Percentiles rank a stretch among this genome's conserved stretches.
phyloP scores from a whole-genome alignment of 2,113 vertebrate genomes.

The Hemiscyllium ocellatum region DNA sequence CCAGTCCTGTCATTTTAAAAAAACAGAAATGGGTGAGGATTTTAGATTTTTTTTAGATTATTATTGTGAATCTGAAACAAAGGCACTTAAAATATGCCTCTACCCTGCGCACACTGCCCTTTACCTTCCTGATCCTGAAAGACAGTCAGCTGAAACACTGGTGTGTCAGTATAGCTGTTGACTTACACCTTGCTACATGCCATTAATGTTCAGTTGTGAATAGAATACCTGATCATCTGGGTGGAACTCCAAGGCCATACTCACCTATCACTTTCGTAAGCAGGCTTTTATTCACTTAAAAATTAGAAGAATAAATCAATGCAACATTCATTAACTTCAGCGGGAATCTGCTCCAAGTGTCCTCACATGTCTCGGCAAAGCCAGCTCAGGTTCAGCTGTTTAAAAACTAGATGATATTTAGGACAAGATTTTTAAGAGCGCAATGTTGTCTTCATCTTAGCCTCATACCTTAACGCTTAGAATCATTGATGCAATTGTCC shows the following conservation, averaged over 20 bases:
- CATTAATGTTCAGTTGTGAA: background rate
- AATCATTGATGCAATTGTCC: background rate
- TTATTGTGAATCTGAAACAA: background rate
- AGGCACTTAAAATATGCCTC: background rate
- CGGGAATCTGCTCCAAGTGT: background rate
- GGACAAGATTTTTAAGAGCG: background rate
- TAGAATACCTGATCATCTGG: background rate
- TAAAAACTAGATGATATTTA: background rate
- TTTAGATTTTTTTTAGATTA: background rate
- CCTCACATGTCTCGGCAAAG: too few species aligned
- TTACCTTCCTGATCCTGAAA: background rate
- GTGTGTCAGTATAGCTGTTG: too few species aligned
- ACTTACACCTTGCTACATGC: background rate
- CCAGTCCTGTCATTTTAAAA: background rate
- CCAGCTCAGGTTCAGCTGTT: background rate
- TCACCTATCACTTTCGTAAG: background rate
- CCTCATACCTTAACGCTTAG: background rate
- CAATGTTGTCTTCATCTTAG: background rate
- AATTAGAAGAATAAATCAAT: conserved; percentile 13
- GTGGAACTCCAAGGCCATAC: background rate
- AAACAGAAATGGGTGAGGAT: background rate
- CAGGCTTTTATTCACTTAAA: background rate
- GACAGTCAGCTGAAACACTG: background rate
- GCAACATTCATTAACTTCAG: background rate
- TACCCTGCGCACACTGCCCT: too few species aligned